Conservation (phyloP, 2,888 invertebrate genomes). For the Deilephila porcellus region DNA sequence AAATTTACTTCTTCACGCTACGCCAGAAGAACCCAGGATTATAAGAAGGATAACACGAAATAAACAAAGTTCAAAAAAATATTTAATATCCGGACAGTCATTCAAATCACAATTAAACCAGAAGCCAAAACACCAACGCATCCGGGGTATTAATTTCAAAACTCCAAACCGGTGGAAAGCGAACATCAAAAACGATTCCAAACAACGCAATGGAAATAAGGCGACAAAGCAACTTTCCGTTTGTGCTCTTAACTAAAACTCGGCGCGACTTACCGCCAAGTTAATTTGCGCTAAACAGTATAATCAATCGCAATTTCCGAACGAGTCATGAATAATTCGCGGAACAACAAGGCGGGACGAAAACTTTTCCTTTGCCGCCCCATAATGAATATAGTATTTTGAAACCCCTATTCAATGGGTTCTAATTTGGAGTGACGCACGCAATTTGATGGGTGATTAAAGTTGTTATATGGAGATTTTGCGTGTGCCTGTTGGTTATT, state of each 20-base stretch:
- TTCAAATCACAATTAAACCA: not conserved
- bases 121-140: not conserved
- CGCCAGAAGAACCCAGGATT: no score
- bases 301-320: conserved; percentile 70
- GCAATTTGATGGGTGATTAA: conserved; percentile 14
- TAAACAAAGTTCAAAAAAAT: not conserved
- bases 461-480: not conserved
- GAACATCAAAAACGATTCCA: not conserved
- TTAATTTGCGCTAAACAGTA: conserved; percentile 68
- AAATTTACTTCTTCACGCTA: no score
- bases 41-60: no score
- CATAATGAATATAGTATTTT: conserved; percentile 56
- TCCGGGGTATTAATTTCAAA: not conserved
- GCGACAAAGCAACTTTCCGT: conserved; percentile 10
- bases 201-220: conserved; percentile 17
- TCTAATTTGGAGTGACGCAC: conserved; percentile 59
- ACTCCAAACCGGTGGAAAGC: not conserved
- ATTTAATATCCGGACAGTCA: not conserved
- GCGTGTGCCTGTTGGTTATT: not conserved
- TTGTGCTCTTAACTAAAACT: conserved; percentile 15
- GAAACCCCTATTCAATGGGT: conserved; percentile 61
- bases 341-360: conserved; percentile 53
- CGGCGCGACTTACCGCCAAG: conserved; percentile 39
- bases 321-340: conserved; percentile 73
- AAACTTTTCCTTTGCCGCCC: conserved; percentile 49